Evolutionary conservation across 1,140 invertebrate genomes (phyloP).

Genomic region (Sarcophaga bullata): DNA sequence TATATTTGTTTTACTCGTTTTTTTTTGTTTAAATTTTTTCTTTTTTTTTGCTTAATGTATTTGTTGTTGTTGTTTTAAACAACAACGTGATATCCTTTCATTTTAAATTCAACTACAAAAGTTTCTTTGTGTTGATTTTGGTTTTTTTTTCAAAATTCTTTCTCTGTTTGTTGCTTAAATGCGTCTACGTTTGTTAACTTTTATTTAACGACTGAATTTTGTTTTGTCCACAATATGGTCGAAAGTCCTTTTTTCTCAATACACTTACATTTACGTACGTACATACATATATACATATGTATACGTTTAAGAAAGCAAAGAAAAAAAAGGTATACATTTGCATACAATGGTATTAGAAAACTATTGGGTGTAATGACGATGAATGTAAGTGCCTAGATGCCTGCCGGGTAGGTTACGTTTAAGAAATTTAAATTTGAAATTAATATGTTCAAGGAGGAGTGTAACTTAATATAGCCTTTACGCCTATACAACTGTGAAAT

Average conservation of each 20-base stretch:
- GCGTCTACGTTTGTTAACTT: slow-evolving; percentile 28
- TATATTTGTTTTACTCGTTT: no score
- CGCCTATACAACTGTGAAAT: no score
- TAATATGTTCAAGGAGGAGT: no score
- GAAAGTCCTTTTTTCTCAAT: not conserved
- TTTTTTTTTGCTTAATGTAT: no score
- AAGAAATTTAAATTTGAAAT: no score
- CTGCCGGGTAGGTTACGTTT: no score
- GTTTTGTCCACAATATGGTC: slow-evolving; percentile 19
- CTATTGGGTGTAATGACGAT: not conserved
- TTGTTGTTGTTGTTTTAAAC: not conserved
- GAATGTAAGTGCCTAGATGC: not conserved
- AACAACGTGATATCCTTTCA: not conserved
- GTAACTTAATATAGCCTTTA: no score
- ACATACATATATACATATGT: not conserved
- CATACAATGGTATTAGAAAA: not conserved
- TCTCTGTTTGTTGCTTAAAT: not conserved
- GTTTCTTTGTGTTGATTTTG: not conserved
- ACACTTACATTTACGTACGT: not conserved
- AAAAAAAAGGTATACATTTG: not conserved
- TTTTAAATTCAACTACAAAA: not conserved
- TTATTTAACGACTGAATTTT: slow-evolving; percentile 31
- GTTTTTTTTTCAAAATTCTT: not conserved
- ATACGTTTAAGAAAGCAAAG: not conserved
- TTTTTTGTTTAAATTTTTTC: not conserved